A percentile compares a stretch with the other conserved stretches of the same genome.
phyloP scores from a whole-genome alignment of 2,113 vertebrate genomes.

The Isurus oxyrinchus region DNA sequence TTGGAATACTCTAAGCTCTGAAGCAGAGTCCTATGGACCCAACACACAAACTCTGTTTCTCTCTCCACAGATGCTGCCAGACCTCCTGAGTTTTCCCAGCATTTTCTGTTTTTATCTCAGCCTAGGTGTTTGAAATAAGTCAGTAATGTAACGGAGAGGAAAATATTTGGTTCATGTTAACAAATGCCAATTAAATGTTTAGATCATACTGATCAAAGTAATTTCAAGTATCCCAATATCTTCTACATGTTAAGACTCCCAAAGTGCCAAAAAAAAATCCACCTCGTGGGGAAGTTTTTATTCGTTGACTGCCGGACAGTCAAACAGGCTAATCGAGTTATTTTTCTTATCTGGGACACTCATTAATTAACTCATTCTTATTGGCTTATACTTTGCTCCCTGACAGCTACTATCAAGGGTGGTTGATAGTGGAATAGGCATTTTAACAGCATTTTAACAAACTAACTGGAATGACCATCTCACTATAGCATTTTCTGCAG shows the following conservation, averaged over 20 bases:
- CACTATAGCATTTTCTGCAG: not conserved
- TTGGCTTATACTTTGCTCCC: not conserved
- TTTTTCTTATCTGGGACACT: not conserved
- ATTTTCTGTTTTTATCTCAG: too few relatives aligned
- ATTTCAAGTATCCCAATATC: conserved; percentile 12
- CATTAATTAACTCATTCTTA: conserved; percentile 15
- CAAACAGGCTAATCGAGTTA: not conserved
- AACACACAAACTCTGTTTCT: too few relatives aligned
- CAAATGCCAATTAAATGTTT: not conserved
- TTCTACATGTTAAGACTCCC: not conserved
- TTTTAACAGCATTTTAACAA: not conserved
- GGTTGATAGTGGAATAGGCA: not conserved
- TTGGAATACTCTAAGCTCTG: too few relatives aligned
- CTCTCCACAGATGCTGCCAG: too few relatives aligned
- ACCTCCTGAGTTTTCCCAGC: too few relatives aligned
- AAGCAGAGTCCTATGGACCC: too few relatives aligned
- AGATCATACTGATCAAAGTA: conserved; percentile 25
- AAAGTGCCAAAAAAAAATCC: too few relatives aligned
- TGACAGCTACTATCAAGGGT: not conserved
- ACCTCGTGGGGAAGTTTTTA: too few relatives aligned
- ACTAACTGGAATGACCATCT: not conserved
- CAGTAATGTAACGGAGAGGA: not conserved
- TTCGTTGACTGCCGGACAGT: not conserved
- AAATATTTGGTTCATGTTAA: not conserved
- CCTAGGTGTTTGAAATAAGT: not conserved